Evolutionary conservation across 2,888 invertebrate genomes (phyloP), one percentile per base, ranked within the genome.

Genomic region (Resseliella maxima): DNA sequence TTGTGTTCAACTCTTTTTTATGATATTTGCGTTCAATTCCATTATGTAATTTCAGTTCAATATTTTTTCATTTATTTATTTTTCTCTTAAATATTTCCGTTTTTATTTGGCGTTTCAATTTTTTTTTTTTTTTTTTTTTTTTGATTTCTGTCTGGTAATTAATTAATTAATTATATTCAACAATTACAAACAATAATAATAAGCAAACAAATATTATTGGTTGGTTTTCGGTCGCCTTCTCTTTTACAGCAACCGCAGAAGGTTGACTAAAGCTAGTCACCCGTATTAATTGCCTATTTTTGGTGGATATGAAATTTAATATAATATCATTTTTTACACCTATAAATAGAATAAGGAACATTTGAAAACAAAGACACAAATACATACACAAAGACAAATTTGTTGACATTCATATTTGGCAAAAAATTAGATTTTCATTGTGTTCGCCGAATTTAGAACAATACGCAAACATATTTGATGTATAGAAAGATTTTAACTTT

Each of bases 231-330:
- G 94, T 94, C 94, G 94, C 95, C 95, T 95, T 95, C 95, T 95
- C 94, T 93, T 92, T 93, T 95, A 95, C 95, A 94, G 94, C 95
- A 94, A 93, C 94, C 94, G 95, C 94, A 94, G 95, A 94, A 95
- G 95, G 94, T 93, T 94, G 94, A 93, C 89, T 89, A 88, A 88
- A 88, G 83, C 83, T 83, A 83, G 83, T 83, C 83, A 83, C 83
- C 83, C 83, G 83, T 41, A 83, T 38, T 31, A 31, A 85, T 85
- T 46, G 85, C 46, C 46, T 85, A 72, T 72, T 72, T 85, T 85
- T 83, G 83, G 38, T 83, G 83, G 83, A 83, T 38, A 38, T 83
- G 38, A 83, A 83, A 83, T 38, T 31, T 21, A 31, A 64, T 3
- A 64, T 64, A 64, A 31, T 2, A 27, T 64, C n/a, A 50, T 50